Base-by-base conservation (phyloP, 2,797 vertebrate genomes). In the Balearica regulorum region DNA sequence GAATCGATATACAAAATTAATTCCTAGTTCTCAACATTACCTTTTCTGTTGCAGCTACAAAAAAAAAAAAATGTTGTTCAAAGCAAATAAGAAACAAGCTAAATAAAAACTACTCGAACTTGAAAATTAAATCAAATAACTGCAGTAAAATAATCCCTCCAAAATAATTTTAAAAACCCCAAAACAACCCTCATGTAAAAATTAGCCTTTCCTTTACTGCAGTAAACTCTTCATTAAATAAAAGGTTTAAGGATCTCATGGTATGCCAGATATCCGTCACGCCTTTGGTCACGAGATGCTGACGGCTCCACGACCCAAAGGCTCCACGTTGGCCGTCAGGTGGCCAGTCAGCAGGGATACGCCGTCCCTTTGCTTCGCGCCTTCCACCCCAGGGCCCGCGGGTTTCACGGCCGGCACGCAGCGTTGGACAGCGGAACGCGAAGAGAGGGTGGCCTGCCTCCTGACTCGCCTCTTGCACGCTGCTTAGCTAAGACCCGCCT, bases 401-500 rank as follows among this genome's bases (percentile, higher is more conserved):
- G 37, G 16, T 55, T 28, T 43, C 16, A 49, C n/a, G 75, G 5
- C 44, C 46, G 21, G 24, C 37, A 26, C 0, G 5, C 20, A 25
- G 25, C 3, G 17, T 2, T 26, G 13, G 39, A 25, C 2, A 11
- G 0, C 33, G 33, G 31, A 19, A 15, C 3, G 6, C 1, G 19
- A 46, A n/a, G 22, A 29, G 25, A 12, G 39, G 3, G 9, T 2
- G 13, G 46, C n/a, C 28, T 24, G 10, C 29, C 35, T 26, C 55
- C 0, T 15, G 39, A 16, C 33, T 51, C 24, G 1, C 24, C 58
- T 49, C 61, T 49, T 12, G 39, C 62, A 24, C 26, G 3, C 44
- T 1, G 1, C 7, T 25, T 18, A 35, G 22, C 29, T 16, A 37
- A 31, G 53, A 54, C 33, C 60, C 43, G 4, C 37, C 33, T 44